Conservation (phyloP, 2,113 vertebrate species). For the Pluvianellus socialis region DNA sequence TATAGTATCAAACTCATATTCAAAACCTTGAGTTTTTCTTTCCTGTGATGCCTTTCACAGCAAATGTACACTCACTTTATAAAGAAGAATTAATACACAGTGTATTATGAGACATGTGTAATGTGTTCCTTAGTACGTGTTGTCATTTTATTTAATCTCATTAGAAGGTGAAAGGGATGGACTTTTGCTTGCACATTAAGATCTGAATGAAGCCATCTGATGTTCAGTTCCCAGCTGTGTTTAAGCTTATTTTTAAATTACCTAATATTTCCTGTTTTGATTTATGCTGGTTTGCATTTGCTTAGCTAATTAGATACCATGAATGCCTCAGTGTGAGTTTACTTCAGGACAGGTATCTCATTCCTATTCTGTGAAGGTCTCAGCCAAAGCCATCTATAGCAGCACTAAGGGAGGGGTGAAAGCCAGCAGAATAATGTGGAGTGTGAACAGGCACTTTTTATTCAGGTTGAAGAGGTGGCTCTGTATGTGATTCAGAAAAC, state of each 20-base stretch:
- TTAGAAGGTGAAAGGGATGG: neutral
- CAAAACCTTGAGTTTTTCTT: neutral
- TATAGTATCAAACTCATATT: neutral
- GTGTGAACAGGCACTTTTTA: neutral
- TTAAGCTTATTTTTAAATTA: neutral
- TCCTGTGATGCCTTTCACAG: neutral
- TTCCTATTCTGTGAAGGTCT: neutral
- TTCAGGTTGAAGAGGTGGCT: neutral
- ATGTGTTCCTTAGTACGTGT: neutral
- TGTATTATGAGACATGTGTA: neutral
- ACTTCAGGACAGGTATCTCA: neutral
- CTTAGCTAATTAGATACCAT: neutral
- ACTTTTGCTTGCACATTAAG: neutral
- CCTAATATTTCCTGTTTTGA: neutral
- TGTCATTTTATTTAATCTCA: neutral
- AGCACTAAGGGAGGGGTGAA: neutral
- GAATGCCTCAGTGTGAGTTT: neutral
- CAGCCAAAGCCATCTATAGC: neutral
- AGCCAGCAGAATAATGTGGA: neutral
- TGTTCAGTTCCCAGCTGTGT: neutral
- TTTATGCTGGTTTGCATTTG: neutral
- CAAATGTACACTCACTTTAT: neutral
- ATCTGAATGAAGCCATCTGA: neutral
- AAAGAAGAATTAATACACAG: neutral
- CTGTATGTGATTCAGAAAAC: neutral